Base-by-base conservation (phyloP, 2,797 vertebrate genomes). In the Gymnocypris eckloni region DNA sequence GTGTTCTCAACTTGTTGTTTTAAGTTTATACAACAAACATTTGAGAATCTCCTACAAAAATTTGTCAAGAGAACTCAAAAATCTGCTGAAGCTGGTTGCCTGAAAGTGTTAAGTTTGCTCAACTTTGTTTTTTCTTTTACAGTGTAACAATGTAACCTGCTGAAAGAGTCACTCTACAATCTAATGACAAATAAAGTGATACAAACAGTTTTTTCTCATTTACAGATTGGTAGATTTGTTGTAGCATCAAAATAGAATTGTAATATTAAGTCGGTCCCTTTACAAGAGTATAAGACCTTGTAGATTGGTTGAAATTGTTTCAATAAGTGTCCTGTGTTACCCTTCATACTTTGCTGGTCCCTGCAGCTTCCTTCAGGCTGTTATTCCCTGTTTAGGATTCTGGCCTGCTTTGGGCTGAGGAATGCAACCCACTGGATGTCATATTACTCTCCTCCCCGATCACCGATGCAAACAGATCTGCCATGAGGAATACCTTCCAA, bases 401-500 rank as follows among this genome's bases (percentile, higher is more conserved):
- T 66, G n/a, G 61, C 69, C 33, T 86, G 87, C 84, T 48, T 70
- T 41, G 54, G 71, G 73, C 85, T 72, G 82, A 64, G 45, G 54
- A 52, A 77, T 73, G 45, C 70, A 73, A 70, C 77, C 79, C 79
- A 76, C 66, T 64, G 69, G 22, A 84, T 79, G 87, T 87, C 85
- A 82, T 79, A 81, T 73, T 73, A 61, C 72, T 79, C 85, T 54
- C 10, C 79, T 67, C 61, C 25, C 48, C 41, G 54, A 69, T 41
- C n/a, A 4, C 80, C 84, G 80, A 90, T 89, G 77, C 72, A 82
- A 87, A 77, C 85, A 83, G 72, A 43, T 59, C 86, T 87, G 79
- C 73, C 59, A 91, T 88, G 87, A 92, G 90, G 83, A 90, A 90
- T 84, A 75, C 39, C 20, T 41, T 87, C 33, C 33, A 79, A 69